These are phyloP conservation scores for Leptobrachium leishanense DNA, from an alignment of 2,113 vertebrate species.

Conservation along the genomic window DNA sequence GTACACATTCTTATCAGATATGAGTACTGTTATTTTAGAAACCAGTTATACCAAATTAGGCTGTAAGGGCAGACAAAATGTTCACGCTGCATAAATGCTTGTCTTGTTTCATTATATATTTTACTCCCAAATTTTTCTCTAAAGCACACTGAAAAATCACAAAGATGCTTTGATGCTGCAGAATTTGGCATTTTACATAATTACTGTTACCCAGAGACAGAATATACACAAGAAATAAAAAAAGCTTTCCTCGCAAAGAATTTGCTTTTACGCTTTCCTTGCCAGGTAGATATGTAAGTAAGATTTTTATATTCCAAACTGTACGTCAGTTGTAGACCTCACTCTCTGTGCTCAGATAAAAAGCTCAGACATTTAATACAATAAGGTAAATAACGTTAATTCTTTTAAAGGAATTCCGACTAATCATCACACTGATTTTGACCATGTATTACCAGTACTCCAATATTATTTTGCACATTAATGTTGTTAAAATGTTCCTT, in stretches of 20 bases:
- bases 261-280: constrained; percentile 27
- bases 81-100: neutral
- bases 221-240: constrained; percentile 3
- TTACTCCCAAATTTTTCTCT: constrained; percentile 6
- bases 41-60: neutral
- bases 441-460: too few relatives aligned
- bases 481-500: too few relatives aligned
- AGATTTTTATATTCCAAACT: too few relatives aligned
- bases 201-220: constrained; percentile 27
- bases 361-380: too few relatives aligned
- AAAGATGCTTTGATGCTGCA: constrained; percentile 2
- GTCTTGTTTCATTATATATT: constrained; percentile 12
- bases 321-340: too few relatives aligned
- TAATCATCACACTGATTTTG: too few relatives aligned
- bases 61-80: neutral
- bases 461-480: too few relatives aligned
- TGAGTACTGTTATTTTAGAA: constrained; percentile 1
- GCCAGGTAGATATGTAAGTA: neutral
- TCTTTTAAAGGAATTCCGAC: too few relatives aligned
- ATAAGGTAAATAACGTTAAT: too few relatives aligned
- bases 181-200: constrained; percentile 42
- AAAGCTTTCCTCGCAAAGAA: constrained; percentile 9
- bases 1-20: neutral
- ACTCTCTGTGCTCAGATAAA: too few relatives aligned
- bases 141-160: constrained; percentile 24